These are phyloP conservation scores for Watsonalla binaria DNA, from an alignment of 2,888 invertebrate species.

Conservation along the genomic window DNA sequence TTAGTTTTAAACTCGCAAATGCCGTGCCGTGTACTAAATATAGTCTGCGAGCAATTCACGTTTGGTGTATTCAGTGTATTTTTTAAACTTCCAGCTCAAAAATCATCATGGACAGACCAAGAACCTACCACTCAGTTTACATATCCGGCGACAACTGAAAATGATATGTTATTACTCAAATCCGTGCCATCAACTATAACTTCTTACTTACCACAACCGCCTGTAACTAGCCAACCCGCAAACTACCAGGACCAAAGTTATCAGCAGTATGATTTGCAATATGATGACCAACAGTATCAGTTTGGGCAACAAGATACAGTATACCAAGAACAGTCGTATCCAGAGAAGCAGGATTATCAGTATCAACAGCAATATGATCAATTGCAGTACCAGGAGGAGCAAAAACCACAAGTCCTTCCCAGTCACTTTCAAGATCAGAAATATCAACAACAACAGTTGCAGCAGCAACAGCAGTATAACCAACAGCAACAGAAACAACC, in stretches of 20 bases:
- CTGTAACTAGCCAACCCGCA: constrained; percentile 52
- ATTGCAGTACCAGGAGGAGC: constrained; percentile 28
- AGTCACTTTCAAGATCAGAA: constrained; percentile 30
- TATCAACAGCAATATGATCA: constrained; percentile 33
- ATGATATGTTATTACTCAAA: constrained; percentile 51
- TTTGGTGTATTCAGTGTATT: constrained; percentile 44
- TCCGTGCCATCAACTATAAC: constrained; percentile 51
- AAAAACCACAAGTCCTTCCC: constrained; percentile 29
- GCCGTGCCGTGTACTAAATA: constrained; percentile 41
- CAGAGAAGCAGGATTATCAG: constrained; percentile 21
- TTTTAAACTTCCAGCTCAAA: constrained; percentile 68
- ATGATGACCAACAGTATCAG: constrained; percentile 35
- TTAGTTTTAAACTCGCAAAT: constrained; percentile 31
- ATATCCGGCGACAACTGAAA: constrained; percentile 55
- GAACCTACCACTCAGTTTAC: constrained; percentile 57
- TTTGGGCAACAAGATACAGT: constrained; percentile 29
- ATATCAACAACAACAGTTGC: constrained; percentile 37
- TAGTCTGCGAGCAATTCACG: constrained; percentile 40
- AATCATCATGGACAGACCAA: constrained; percentile 63
- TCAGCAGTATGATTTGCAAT: constrained; percentile 44
- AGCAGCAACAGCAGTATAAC: constrained; percentile 48
- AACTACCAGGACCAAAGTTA: constrained; percentile 43
- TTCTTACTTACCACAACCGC: constrained; percentile 53
- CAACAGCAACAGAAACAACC: constrained; percentile 58
- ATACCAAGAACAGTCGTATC: constrained; percentile 21